These are phyloP conservation scores for Rutilus rutilus DNA, from an alignment of 2,113 vertebrate genomes.

Conservation along the genomic window DNA sequence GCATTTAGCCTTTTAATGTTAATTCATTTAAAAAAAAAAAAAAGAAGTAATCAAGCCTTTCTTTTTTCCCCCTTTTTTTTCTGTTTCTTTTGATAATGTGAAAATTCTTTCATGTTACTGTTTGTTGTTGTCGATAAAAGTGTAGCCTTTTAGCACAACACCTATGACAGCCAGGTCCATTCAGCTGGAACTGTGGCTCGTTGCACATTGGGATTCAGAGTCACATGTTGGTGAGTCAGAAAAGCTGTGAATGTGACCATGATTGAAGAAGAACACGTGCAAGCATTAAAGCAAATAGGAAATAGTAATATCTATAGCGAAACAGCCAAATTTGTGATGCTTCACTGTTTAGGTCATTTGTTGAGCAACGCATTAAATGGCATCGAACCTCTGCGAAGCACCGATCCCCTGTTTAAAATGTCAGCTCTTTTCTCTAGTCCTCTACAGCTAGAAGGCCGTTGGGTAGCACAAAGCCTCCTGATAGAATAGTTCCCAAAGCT, in stretches of 20 bases:
- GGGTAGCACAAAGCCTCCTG: conserved; percentile 71
- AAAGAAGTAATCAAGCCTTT: too few species aligned
- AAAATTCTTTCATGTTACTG: not conserved
- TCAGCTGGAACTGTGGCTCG: not conserved
- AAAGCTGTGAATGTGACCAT: not conserved
- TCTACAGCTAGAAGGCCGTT: conserved; percentile 58
- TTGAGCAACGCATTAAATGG: conserved; percentile 39
- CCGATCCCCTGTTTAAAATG: conserved; percentile 48
- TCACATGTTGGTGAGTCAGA: conserved; percentile 22
- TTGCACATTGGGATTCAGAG: not conserved
- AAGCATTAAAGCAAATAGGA: not conserved
- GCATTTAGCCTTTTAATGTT: not conserved
- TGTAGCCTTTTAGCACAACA: not conserved
- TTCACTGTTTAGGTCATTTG: conserved; percentile 36
- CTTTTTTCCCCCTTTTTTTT: too few species aligned
- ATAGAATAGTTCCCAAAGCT: conserved; percentile 77
- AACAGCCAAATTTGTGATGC: not conserved
- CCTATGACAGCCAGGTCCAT: not conserved
- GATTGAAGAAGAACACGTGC: not conserved
- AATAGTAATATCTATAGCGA: not conserved
- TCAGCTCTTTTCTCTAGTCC: conserved; percentile 61
- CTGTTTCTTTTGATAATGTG: not conserved
- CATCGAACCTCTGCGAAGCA: conserved; percentile 59
- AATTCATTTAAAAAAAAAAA: too few species aligned
- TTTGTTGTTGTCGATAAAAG: not conserved